Base-by-base conservation (phyloP, 1,140 invertebrate genomes). In the Pemphigus obesinymphae region DNA sequence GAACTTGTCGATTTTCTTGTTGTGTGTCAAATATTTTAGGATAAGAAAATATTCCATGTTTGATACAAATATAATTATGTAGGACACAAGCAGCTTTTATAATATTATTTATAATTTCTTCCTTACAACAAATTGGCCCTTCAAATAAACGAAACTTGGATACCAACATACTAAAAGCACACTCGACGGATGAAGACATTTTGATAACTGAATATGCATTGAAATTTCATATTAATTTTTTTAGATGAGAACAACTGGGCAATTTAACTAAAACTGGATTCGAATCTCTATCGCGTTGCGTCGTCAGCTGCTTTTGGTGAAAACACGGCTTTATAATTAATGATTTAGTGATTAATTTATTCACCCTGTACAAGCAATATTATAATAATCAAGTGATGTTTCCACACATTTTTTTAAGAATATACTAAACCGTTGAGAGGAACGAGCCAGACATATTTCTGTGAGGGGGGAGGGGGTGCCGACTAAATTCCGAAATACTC, bases 181-280 rank as follows among this genome's bases (percentile, higher is more conserved):
- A 63, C 29, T 63, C 31, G 6, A 34, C 17, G 10, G 37, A 68
- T 40, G 20, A 68, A 68, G 37, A 40, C 37, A 68, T 68, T 40
- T 40, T 68, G 63, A 68, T 13, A 40, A 68, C 34, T 68, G 63
- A 68, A 68, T 68, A 40, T 68, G 34, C 63, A 68, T 23, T 61
- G 23, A 61, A 68, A 34, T 68, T 40, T 10, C 34, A 40, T 68
- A 11, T 68, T 11, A 68, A 2, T 37, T 66, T 66, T n/a, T 5
- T 6, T 66, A 66, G 5, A 66, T 37, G 58, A 66, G 31, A 66
- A 10, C 61, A 66, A 66, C 61, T 34, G 4, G 20, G 61, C 61
- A 66, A 66, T 34, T 68, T 34, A 68, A 68, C 37, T 63, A 40
- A 2, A 68, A 68, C 34, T 68, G n/a, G 6, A 68, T 2, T 68